phyloP scores from a whole-genome alignment of 2,797 vertebrate species.

The Scarus forsteni region DNA sequence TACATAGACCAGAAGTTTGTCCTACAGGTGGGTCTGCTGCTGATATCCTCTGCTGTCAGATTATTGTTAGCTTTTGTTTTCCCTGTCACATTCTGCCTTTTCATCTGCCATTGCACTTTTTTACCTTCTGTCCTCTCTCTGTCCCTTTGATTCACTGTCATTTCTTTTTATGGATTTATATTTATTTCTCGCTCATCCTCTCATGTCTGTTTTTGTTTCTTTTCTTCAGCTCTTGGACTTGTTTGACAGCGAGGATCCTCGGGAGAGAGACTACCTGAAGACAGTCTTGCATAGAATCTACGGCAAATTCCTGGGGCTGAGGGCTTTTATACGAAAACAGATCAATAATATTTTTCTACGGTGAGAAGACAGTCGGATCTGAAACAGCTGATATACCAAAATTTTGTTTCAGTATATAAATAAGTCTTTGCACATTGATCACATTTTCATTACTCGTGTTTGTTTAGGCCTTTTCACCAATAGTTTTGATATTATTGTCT shows the following conservation, averaged over 20 bases:
- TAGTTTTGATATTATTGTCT: no score
- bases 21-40: slow-evolving; percentile 91
- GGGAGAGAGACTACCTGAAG: slow-evolving; percentile 99
- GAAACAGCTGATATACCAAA: neutral
- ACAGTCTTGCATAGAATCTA: slow-evolving; percentile 99
- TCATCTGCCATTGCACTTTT: no score
- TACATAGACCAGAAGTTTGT: slow-evolving; percentile 99
- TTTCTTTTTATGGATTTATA: no score
- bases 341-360: slow-evolving; percentile 99
- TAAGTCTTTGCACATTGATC: neutral
- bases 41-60: no score
- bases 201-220: neutral
- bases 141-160: neutral
- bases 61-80: neutral
- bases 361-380: slow-evolving; percentile 80
- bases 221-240: slow-evolving; percentile 93
- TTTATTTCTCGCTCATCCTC: neutral
- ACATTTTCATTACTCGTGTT: no score
- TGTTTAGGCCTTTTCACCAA: no score
- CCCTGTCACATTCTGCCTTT: neutral
- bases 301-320: slow-evolving; percentile 99
- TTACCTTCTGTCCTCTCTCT: neutral
- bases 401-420: neutral
- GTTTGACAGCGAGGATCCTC: slow-evolving; percentile 98
- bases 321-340: slow-evolving; percentile 99